Conservation (phyloP, 1,140 invertebrate genomes). For the Episyrphus balteatus region DNA sequence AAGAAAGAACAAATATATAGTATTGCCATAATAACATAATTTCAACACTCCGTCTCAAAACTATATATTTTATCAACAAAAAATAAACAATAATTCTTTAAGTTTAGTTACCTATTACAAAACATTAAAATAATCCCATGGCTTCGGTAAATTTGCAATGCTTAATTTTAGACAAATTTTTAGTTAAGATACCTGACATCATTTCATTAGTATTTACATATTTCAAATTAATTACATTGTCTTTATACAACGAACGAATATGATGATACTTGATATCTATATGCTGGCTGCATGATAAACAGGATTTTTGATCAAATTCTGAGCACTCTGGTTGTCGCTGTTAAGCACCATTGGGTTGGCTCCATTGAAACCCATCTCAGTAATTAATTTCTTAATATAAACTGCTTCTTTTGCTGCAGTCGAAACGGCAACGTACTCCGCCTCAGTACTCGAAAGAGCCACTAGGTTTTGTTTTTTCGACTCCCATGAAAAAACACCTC, state of each 20-base stretch:
- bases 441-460: constrained; percentile 10
- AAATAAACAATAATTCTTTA: no score
- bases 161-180: constrained; percentile 3
- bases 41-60: no score
- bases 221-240: constrained; percentile 1
- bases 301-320: constrained; percentile 18
- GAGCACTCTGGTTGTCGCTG: constrained; percentile 9
- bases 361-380: no score
- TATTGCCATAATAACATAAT: no score
- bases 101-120: no score
- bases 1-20: no score
- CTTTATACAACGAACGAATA: constrained; percentile 9
- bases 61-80: no score
- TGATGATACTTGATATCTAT: no score
- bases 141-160: no score
- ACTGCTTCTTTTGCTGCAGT: constrained; percentile 17
- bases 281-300: constrained; percentile 33
- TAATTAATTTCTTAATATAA: constrained; percentile 12
- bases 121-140: no score
- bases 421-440: constrained; percentile 11
- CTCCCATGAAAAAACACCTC: constrained; percentile 18
- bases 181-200: constrained; percentile 5
- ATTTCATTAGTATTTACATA: constrained; percentile 7
- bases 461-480: constrained; percentile 11
- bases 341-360: constrained; percentile 2